Evolutionary conservation across 2,888 invertebrate genomes (phyloP), one percentile per base, ranked within the genome.

Genomic region (Aphodius granarius): DNA sequence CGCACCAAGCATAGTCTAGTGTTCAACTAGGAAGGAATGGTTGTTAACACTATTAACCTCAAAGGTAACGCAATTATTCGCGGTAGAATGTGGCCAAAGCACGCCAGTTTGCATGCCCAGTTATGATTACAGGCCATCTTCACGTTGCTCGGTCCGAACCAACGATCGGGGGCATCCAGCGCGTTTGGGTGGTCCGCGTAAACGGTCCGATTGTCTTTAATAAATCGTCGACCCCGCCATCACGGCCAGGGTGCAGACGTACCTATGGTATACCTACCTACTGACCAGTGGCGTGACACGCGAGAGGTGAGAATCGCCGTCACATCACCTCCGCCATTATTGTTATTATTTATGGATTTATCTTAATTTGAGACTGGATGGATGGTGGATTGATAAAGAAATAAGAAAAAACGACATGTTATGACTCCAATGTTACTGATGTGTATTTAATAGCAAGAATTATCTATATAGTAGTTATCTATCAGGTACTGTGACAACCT

Each of bases 61-160:
- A 20, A 68, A 68, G 68, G 68, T 68, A 68, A 68, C 20, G 68
- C 20, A 68, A 68, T 68, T 68, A 22, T 22, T 22, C 68, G 43
- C 13, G 6, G n/a, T 18, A 18, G 68, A 68, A 68, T 21, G 68
- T 21, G n/a, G 22, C 18, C 18, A 3, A 43, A 22, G 73, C 78
- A 78, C 78, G 78, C 78, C 73, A 78, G 75, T 78, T 79, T 78
- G 78, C 78, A 79, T 79, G 78, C 68, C 19, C 68, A 68, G 68
- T 68, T 68, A 68, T 68, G 68, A 68, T 68, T 68, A 68, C 20
- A 68, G 68, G 68, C 68, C 68, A 21, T 43, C 43, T 13, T 43
- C 43, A 43, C 43, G 43, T 43, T 13, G 43, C n/a, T n/a, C n/a
- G n/a, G n/a, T n/a, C n/a, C n/a, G n/a, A n/a, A n/a, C n/a, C n/a